Conservation (phyloP, 2,888 invertebrate genomes). For the Deilephila elpenor region DNA sequence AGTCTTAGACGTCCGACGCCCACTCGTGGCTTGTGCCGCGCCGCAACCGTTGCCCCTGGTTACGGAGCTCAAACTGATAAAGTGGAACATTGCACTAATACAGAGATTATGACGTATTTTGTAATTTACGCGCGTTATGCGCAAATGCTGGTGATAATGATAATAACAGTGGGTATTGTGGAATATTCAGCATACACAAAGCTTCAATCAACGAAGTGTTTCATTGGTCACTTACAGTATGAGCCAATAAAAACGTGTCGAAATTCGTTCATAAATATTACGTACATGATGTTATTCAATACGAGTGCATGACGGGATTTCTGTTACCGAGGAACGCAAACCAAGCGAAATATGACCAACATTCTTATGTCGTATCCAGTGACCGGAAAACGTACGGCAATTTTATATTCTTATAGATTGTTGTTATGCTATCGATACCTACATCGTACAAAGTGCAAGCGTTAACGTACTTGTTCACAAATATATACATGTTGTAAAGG, state of each 20-base stretch:
- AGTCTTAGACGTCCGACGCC: slow-evolving; percentile 8
- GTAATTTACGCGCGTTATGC: slow-evolving; percentile 45
- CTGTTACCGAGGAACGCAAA: slow-evolving; percentile 14
- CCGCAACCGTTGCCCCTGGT: slow-evolving; percentile 46
- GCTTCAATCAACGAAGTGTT: neutral
- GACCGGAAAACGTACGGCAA: slow-evolving; percentile 19
- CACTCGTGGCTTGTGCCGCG: slow-evolving; percentile 33
- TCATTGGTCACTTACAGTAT: neutral
- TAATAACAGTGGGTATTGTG: slow-evolving; percentile 22
- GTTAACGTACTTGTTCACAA: neutral
- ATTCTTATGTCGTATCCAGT: slow-evolving; percentile 24
- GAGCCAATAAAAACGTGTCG: neutral
- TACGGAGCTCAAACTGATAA: slow-evolving; percentile 57
- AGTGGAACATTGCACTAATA: slow-evolving; percentile 50
- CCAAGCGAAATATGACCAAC: slow-evolving; percentile 20
- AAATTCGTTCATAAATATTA: neutral
- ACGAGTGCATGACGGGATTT: slow-evolving; percentile 8
- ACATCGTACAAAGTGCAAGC: slow-evolving; percentile 3
- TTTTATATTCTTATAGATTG: slow-evolving; percentile 26
- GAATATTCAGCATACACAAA: slow-evolving; percentile 5
- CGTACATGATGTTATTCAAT: neutral
- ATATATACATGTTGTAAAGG: neutral
- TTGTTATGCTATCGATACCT: slow-evolving; percentile 7
- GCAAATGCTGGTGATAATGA: slow-evolving; percentile 33
- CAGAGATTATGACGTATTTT: slow-evolving; percentile 50